These are phyloP conservation scores for Brenthis daphne DNA, from an alignment of 2,888 invertebrate species.

Conservation along the genomic window DNA sequence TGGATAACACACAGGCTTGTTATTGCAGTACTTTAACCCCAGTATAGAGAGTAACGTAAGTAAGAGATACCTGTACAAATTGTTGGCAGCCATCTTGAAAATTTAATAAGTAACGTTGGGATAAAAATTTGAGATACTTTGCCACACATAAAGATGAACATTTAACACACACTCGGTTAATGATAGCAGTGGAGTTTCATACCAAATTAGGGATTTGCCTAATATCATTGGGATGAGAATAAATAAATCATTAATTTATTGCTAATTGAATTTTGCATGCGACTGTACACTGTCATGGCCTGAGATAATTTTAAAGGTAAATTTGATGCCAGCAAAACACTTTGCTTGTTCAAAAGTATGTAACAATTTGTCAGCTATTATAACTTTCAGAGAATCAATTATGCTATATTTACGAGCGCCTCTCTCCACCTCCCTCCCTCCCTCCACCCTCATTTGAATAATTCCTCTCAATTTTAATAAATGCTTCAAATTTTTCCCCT, in stretches of 20 bases:
- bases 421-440: constrained; percentile 1
- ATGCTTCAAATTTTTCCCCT: constrained; percentile 26
- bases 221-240: neutral
- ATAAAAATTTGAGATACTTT: no score
- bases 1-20: no score
- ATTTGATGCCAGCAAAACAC: constrained; percentile 34
- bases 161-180: no score
- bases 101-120: no score
- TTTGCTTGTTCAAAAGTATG: constrained; percentile 36
- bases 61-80: no score
- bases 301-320: constrained; percentile 32
- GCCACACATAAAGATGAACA: no score
- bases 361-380: constrained; percentile 43
- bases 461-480: constrained; percentile 38
- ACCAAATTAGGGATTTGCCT: no score
- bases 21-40: no score
- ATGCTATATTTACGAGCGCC: constrained; percentile 38
- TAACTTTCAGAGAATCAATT: constrained; percentile 41
- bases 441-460: constrained; percentile 33
- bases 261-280: neutral
- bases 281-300: neutral
- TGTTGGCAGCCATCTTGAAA: no score
- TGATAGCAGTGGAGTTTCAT: no score
- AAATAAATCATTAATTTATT: neutral
- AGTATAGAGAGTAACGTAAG: no score